Base-by-base conservation (phyloP, 1,140 invertebrate species). In the Drusus annulatus region DNA sequence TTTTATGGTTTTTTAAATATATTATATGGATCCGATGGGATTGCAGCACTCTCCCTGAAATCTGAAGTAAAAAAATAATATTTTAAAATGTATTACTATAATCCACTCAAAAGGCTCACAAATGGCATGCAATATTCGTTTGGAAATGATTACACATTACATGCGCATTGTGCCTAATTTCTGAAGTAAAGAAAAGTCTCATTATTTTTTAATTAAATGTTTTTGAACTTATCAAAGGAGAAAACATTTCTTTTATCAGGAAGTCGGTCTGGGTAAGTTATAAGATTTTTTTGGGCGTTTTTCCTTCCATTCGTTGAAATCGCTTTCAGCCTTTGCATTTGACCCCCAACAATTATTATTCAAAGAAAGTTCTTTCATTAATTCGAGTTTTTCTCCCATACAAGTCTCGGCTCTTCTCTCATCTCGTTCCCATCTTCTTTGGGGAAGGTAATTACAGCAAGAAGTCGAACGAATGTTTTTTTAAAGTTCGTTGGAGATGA, bases 321-420 rank as follows among this genome's bases (percentile, higher is more conserved):
- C 36, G 36, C 36, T 31, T 65, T 71, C 68, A 54, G 19, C 36
- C 68, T 71, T 71, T 71, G 68, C 68, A 52, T 71, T 71, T 71
- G 68, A 71, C 68, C 68, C 62, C 45, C 19, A 71, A 71, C 68
- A 71, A 71, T 71, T 71, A 71, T 71, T 71, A 71, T 71, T 71
- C 68, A 71, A 51, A 71, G 68, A 71, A 71, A 71, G 68, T 71
- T 71, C 68, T 71, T 71, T 71, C 68, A 71, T 71, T 71, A 71
- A 71, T 71, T 71, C 50, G 68, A 71, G 50, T 71, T 71, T 71
- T 71, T 71, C 68, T 71, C 21, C 68, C 68, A 71, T 71, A 71
- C 68, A 71, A 71, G 50, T 23, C 17, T 25, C 28, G 21, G 23
- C 10, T 45, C 36, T 10, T 45, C 36, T 45, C 36, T 10, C 36